Evolutionary conservation across 2,113 vertebrate genomes (phyloP), one percentile per base, ranked within the genome.

Genomic region (Oxyura jamaicensis): DNA sequence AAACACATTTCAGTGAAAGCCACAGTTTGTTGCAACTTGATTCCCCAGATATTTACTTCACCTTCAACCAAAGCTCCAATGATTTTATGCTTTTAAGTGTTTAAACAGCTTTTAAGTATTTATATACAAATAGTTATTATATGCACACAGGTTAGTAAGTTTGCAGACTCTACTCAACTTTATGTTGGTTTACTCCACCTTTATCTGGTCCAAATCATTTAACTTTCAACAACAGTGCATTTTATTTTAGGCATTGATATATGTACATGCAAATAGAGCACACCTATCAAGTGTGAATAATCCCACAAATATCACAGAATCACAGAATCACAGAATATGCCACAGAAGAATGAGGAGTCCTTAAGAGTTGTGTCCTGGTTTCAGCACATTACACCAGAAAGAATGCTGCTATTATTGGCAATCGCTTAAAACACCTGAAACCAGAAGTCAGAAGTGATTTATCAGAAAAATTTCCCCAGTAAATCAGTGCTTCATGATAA

Each of bases 61-160:
- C 42, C 65, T 75, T 83, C 56, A 94, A 81, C 31, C 63, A 72
- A 75, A 84, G 77, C 17, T 63, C 14, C 39, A 28, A n/a, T 46
- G 60, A 91, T 83, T 86, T 91, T 29, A 86, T 44, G 77, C 50
- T 92, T 67, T 84, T 71, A 95, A 83, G 78, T 33, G 73, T 52
- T 77, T 74, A 83, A 91, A 66, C 1, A 1, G 19, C 44, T 80
- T 69, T 84, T 52, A 88, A 77, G 33, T 73, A 81, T 86, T 91
- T 88, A 81, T 72, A 71, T 53, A 81, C 46, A 94, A 92, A 95
- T 55, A 83, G 33, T 53, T 67, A 79, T 42, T 84, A 86, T n/a
- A 58, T 29, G 65, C 44, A 83, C 39, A 67, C 20, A 75, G 23
- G 17, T 83, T 23, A 26, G 73, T 78, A 69, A 62, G 75, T 83